A percentile compares a stretch with the other conserved stretches of the same genome.
These are phyloP conservation scores for Epiblema foenella DNA, from an alignment of 2,888 invertebrate species.

Conservation along the genomic window DNA sequence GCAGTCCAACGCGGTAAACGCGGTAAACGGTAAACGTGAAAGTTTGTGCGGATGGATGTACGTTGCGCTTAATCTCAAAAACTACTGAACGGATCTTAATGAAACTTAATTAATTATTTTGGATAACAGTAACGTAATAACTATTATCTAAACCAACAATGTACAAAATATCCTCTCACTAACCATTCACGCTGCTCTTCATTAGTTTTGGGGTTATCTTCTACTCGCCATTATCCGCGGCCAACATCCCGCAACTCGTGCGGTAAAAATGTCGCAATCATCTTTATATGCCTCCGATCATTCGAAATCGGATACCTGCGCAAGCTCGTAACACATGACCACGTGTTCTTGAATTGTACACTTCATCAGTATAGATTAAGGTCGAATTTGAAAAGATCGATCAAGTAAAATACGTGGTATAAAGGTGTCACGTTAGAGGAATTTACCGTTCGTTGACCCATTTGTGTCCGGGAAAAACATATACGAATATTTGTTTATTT, in stretches of 20 bases:
- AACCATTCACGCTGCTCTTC: background rate
- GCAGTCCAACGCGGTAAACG: too few species aligned
- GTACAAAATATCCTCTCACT: background rate
- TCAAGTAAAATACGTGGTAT: background rate
- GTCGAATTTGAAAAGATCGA: background rate
- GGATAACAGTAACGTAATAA: too few species aligned
- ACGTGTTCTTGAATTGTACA: background rate
- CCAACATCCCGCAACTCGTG: slow-evolving; percentile 1
- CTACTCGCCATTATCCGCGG: slow-evolving; percentile 1
- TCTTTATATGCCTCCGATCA: slow-evolving; percentile 13
- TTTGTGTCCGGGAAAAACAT: slow-evolving; percentile 6
- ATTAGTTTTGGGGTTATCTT: slow-evolving; percentile 1
- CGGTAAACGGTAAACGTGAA: too few species aligned
- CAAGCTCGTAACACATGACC: slow-evolving; percentile 3
- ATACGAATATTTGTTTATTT: slow-evolving; percentile 30
- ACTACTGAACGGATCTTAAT: too few species aligned
- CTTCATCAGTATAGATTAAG: background rate
- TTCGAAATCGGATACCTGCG: background rate
- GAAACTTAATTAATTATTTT: too few species aligned
- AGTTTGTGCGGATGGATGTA: too few species aligned
- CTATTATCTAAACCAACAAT: too few species aligned
- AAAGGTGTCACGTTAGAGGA: slow-evolving; percentile 8
- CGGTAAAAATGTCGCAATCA: slow-evolving; percentile 20
- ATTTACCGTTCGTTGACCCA: slow-evolving; percentile 20
- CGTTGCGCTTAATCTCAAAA: too few species aligned